A percentile compares a stretch with the other conserved stretches of the same genome.
Evolutionary conservation across 2,797 vertebrate species (phyloP).

Genomic region (Intellagama lesueurii): DNA sequence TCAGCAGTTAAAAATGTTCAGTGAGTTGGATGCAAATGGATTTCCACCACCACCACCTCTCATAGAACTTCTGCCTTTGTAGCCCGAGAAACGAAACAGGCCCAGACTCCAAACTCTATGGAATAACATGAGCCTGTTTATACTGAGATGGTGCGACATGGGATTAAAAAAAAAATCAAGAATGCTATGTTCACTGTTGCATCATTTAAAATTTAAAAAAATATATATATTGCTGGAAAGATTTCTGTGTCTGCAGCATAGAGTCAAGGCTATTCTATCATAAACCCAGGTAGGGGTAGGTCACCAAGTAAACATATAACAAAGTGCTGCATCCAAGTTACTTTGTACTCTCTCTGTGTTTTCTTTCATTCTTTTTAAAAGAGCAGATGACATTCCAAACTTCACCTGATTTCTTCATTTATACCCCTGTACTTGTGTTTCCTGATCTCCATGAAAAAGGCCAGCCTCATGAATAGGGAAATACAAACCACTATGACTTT

Average conservation of each 20-base stretch:
- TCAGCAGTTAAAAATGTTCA: slow-evolving; percentile 78
- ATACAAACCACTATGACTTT: too few relatives aligned
- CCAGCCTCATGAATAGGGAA: too few relatives aligned
- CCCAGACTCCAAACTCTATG: slow-evolving; percentile 36
- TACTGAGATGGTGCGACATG: background rate
- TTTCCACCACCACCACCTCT: slow-evolving; percentile 59
- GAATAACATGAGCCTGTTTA: background rate
- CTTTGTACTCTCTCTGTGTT: background rate
- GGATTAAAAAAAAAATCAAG: background rate
- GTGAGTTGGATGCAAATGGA: slow-evolving; percentile 78
- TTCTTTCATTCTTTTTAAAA: too few relatives aligned
- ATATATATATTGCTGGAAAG: background rate
- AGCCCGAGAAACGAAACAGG: slow-evolving; percentile 60
- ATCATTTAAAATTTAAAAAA: background rate
- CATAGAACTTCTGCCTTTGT: slow-evolving; percentile 50
- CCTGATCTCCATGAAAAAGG: too few relatives aligned
- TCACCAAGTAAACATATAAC: background rate
- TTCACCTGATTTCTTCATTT: background rate
- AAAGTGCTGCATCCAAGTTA: background rate
- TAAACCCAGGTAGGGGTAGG: background rate
- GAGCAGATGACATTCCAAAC: background rate
- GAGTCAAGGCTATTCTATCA: background rate
- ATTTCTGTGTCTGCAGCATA: background rate
- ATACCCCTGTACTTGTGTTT: background rate
- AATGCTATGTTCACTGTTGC: background rate